These are phyloP conservation scores for Podarcis raffonei DNA, from an alignment of 2,113 vertebrate genomes.

Conservation along the genomic window DNA sequence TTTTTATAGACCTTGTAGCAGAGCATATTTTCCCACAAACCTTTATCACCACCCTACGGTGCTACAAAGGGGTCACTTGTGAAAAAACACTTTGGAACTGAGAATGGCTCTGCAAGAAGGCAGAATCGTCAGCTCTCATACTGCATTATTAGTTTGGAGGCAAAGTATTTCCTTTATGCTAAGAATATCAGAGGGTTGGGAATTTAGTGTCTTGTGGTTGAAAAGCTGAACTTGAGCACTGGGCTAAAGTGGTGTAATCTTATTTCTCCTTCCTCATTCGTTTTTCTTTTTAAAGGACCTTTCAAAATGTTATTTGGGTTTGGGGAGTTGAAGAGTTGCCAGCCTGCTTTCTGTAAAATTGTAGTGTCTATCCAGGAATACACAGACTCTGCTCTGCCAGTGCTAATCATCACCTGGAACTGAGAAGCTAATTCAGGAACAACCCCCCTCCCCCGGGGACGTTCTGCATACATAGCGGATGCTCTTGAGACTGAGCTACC, in stretches of 20 bases:
- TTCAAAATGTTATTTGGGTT: background rate
- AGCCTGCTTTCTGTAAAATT: background rate
- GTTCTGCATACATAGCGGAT: too few relatives aligned
- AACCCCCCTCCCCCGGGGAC: background rate
- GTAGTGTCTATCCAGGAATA: background rate
- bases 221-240: background rate
- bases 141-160: background rate
- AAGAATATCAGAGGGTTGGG: background rate
- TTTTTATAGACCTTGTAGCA: constrained; percentile 39
- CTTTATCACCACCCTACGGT: constrained; percentile 24
- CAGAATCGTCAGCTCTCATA: background rate
- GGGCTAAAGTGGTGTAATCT: background rate
- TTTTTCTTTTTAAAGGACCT: background rate
- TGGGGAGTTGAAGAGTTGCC: background rate
- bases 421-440: background rate
- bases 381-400: background rate
- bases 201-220: background rate
- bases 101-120: background rate
- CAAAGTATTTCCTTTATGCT: background rate
- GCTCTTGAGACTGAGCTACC: too few relatives aligned
- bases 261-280: background rate
- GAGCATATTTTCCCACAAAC: constrained; percentile 45
- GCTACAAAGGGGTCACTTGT: constrained; percentile 48
- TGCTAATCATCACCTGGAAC: background rate
- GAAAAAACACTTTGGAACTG: background rate